Base-by-base conservation (phyloP, 2,797 vertebrate species). In the Danio choprae region DNA sequence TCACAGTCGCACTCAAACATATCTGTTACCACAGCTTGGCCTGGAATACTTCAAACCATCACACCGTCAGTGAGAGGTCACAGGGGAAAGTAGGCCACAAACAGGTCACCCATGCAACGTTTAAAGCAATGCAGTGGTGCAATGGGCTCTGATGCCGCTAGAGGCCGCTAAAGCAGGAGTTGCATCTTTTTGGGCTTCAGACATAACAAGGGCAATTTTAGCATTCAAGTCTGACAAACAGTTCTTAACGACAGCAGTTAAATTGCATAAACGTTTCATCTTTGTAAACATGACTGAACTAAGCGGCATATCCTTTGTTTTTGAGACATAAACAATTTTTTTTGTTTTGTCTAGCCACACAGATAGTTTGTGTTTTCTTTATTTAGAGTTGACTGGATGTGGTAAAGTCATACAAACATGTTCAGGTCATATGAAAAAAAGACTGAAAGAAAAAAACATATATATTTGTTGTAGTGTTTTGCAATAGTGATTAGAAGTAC, bases 71-170 rank as follows among this genome's bases (percentile, higher is more conserved):
- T 63, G 18, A 71, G 18, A 70, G 68, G 68, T 79, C 77, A 79
- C 48, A 53, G 20, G 68, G 15, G 56, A 79, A 79, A 71, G 38
- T 62, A 63, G 77, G 38, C 40, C 58, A 63, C 46, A 51, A 70
- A 70, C 76, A 22, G 67, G 67, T 70, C 67, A 79, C 38, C 59
- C 18, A 59, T 70, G 8, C 67, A 18, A 60, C 10, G 4, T 16
- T 53, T 7, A 36, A 65, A 59, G 60, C 16, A 74, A 60, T 62
- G 81, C 69, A 69, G 69, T 65, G 63, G 75, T 82, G 75, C 6
- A 12, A 16, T 74, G 46, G 65, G 13, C 36, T 22, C 56, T 50
- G 41, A n/a, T n/a, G 48, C 71, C 65, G 38, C 63, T 8, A 53
- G 81, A 60, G 77, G 81, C 46, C n/a, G 77, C 40, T 74, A 20